Base-by-base conservation (phyloP, 1,140 invertebrate genomes). In the Drosophila sturtevanti region DNA sequence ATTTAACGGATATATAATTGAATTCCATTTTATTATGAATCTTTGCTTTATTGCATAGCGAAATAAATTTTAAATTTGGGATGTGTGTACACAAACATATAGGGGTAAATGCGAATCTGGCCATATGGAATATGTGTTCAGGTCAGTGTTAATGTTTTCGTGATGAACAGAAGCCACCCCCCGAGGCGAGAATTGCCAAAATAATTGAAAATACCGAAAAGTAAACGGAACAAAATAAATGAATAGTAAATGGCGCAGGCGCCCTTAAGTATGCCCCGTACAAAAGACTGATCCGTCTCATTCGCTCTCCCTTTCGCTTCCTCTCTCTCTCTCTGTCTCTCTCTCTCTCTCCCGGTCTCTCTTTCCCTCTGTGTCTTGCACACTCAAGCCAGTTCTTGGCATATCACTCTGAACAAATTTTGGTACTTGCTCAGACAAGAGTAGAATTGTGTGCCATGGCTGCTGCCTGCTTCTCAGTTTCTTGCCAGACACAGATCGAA, bases 241-340 rank as follows among this genome's bases (percentile, higher is more conserved):
- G 41, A 48, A 52, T 77, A 77, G 73, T 69, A 70, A 77, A 76
- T 59, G 38, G 66, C 73, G 73, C 73, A 77, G 65, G 72, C 72
- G 73, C 73, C 73, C 73, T 69, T 69, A 76, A 73, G 70, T 55
- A 74, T 37, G 16, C 61, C 31, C 31, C 54, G 41, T 35, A 73
- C 5, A 51, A 16, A 24, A 16, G 34, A 6, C 18, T 35, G 16
- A 12, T 22, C n/a, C 10, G 16, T 18, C 35, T 24, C 7, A 37
- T 34, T 27, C 11, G 54, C 22, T 16, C 24, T 5, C 68, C 4
- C 38, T n/a, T n/a, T 38, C 38, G 2, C 54, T 56, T 12, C 34
- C 2, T 18, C 51, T 18, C 41, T 35, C 22, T 14, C 24, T 24
- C 12, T 21, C 24, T 7, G 6, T 14, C 4, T 2, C 44, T 16